Conservation (phyloP, 2,113 vertebrate species). For the Neodon shergylaensis region DNA sequence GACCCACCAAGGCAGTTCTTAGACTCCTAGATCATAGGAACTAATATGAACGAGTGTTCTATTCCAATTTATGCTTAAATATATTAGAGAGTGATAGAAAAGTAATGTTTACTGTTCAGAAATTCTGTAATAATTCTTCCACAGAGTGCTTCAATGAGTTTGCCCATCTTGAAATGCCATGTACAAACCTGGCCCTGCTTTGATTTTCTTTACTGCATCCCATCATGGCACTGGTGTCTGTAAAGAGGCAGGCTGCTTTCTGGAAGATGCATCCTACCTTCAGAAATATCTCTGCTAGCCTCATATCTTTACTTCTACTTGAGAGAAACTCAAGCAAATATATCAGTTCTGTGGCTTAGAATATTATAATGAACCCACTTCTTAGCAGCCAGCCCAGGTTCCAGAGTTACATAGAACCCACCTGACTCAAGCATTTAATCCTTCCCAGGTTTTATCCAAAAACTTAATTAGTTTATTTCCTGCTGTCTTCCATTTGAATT, state of each 20-base stretch:
- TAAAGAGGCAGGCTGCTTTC: background rate
- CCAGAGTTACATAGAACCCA: background rate
- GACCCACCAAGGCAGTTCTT: too few relatives aligned
- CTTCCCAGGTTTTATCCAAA: too few relatives aligned
- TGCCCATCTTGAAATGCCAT: too few relatives aligned
- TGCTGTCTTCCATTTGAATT: background rate
- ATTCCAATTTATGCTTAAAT: background rate
- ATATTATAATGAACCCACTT: background rate
- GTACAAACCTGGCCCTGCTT: too few relatives aligned
- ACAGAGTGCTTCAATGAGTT: background rate
- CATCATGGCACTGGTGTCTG: background rate
- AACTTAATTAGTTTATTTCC: background rate
- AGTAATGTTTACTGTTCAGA: too few relatives aligned
- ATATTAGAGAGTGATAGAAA: background rate
- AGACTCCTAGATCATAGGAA: background rate
- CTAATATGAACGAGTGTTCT: too few relatives aligned
- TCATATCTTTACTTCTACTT: background rate
- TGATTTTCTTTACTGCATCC: background rate
- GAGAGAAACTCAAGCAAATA: background rate
- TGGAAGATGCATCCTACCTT: background rate
- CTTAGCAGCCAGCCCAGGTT: background rate
- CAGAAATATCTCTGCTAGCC: background rate
- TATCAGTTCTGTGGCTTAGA: background rate
- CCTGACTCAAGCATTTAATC: background rate
- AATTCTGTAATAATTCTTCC: too few relatives aligned